Evolutionary conservation across 2,113 vertebrate species (phyloP).

Genomic region (Scatophagus argus): DNA sequence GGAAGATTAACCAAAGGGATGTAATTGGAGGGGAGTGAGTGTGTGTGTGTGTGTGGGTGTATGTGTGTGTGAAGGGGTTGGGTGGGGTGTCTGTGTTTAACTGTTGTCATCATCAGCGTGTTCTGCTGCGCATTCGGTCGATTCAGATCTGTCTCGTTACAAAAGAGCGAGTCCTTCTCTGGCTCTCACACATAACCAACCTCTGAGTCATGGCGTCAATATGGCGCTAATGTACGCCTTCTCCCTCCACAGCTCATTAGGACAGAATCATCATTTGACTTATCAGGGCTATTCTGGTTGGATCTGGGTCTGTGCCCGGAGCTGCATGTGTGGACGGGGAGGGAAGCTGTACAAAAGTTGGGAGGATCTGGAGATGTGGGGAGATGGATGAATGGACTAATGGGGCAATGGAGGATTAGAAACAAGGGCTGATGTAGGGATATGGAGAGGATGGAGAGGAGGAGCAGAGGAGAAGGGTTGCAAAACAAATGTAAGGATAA

Average conservation of each 20-base stretch:
- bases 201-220: slow-evolving; percentile 49
- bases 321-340: not conserved
- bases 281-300: slow-evolving; percentile 40
- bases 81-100: slow-evolving; percentile 48
- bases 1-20: slow-evolving; percentile 68
- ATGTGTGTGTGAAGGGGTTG: not conserved
- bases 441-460: not conserved
- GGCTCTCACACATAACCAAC: slow-evolving; percentile 24
- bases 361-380: slow-evolving; percentile 1
- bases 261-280: slow-evolving; percentile 45
- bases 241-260: slow-evolving; percentile 62
- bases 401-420: not conserved
- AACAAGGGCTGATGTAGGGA: not conserved
- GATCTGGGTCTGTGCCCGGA: not conserved
- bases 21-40: slow-evolving; percentile 57
- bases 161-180: slow-evolving; percentile 44
- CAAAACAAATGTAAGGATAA: not conserved
- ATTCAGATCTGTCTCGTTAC: slow-evolving; percentile 67
- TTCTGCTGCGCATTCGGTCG: slow-evolving; percentile 36
- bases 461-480: not conserved
- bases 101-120: slow-evolving; percentile 51
- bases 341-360: not conserved
- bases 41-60: slow-evolving; percentile 10
- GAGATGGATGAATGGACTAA: slow-evolving; percentile 27
- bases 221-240: slow-evolving; percentile 21